Base-by-base conservation (phyloP, 2,888 invertebrate genomes). In the Nomada hirtipes region DNA sequence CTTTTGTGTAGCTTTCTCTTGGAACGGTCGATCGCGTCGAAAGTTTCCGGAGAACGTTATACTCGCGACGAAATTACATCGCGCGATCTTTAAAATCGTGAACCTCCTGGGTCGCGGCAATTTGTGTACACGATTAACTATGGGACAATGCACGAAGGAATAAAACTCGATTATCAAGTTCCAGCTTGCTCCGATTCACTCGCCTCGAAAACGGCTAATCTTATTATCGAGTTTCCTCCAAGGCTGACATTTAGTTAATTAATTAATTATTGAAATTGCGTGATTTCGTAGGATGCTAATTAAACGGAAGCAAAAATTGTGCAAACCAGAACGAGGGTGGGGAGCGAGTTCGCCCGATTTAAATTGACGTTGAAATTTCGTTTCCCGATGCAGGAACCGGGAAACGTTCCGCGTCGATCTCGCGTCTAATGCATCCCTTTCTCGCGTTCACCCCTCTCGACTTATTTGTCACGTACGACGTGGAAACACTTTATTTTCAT, bases 401-500 rank as follows among this genome's bases (percentile, higher is more conserved):
- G 20, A 44, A 70, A 50, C 55, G 44, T 42, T 53, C 4, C 55
- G 15, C 26, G 29, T 57, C 63, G 50, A 67, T 73, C 68, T 72
- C 57, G 4, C 42, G 23, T 18, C 57, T 4, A 20, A 23, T 36
- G n/a, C 52, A 68, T 79, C 74, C 15, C 26, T 26, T 44, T 42
- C 59, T 63, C 79, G 50, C 44, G 47, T n/a, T 20, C 47, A 23
- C 57, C 69, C 72, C 68, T 63, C 68, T 20, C 47, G 52, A 50
- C 52, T 68, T 77, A 74, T 75, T 83, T 79, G 79, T 83, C 83
- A 84, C 83, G 83, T 83, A 73, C 77, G 42, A 42, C 52, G 50
- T 61, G 53, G 60, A 68, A 57, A 60, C 74, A 57, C 77, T 84
- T 84, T 83, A 80, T 83, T 84, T 82, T 84, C 83, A 84, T 79